phyloP scores from a whole-genome alignment of 53 echinoderm and acorn worm genomes.

The Henricia sp. region DNA sequence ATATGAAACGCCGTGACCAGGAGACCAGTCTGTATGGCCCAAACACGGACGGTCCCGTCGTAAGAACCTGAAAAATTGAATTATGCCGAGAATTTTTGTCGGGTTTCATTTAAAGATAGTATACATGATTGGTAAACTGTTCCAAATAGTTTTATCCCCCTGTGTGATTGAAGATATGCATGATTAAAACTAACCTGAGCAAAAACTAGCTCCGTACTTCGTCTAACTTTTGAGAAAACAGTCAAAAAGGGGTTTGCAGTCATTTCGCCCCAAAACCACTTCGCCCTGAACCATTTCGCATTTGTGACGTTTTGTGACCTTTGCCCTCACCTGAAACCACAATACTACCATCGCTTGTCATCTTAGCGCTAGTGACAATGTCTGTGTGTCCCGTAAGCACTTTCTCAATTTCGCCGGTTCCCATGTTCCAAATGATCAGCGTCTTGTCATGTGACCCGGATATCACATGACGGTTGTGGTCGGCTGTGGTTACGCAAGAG shows the following conservation, averaged over 20 bases:
- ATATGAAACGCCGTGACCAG: conserved; percentile 95
- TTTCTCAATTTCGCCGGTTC: conserved; percentile 96
- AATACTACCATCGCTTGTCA: conserved; percentile 96
- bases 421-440: conserved; percentile 96
- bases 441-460: conserved; percentile 94
- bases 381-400: conserved; percentile 90
- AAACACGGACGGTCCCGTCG: conserved; percentile 93
- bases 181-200: no score
- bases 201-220: no score
- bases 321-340: conserved; percentile 89
- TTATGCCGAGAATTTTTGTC: no score
- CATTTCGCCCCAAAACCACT: no score
- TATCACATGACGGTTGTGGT: conserved; percentile 95
- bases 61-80: conserved; percentile 78
- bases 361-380: conserved; percentile 84
- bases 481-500: conserved; percentile 88
- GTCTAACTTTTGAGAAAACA: no score
- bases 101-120: no score
- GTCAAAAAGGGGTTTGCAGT: no score
- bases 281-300: no score
- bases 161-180: no score
- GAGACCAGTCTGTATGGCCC: conserved; percentile 83
- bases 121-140: no score
- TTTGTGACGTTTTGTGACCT: no score
- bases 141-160: no score